phyloP scores from a whole-genome alignment of 2,113 vertebrate genomes.

The Porphyrio hochstetteri region DNA sequence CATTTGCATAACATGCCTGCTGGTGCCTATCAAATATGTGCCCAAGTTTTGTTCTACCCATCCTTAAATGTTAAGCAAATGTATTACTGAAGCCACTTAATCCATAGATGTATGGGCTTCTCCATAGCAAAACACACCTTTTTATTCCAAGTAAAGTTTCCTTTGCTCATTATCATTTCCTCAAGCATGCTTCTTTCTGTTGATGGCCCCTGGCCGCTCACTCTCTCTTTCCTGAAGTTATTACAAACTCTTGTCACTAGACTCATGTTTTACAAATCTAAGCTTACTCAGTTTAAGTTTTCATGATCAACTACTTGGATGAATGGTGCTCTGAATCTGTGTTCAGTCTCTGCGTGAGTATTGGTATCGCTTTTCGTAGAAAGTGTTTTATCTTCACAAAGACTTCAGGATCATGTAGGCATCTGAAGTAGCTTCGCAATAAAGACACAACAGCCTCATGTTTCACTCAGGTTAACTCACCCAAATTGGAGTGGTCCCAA shows the following conservation, averaged over 20 bases:
- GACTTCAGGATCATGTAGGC: not conserved
- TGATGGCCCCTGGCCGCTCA: not conserved
- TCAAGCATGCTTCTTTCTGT: not conserved
- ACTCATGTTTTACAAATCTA: not conserved
- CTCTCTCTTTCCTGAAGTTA: not conserved
- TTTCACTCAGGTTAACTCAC: not conserved
- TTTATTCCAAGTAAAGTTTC: not conserved
- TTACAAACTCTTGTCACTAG: not conserved
- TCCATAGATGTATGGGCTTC: not conserved
- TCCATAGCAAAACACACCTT: not conserved
- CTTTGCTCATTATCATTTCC: not conserved
- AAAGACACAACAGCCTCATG: not conserved
- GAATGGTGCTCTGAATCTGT: not conserved
- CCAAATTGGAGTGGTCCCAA: not conserved
- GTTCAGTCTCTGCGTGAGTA: not conserved
- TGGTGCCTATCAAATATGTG: not conserved
- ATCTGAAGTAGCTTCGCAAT: not conserved
- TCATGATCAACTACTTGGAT: not conserved
- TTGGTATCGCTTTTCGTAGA: not conserved
- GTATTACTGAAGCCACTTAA: not conserved
- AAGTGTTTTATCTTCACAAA: not conserved
- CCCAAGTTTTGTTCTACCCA: not conserved
- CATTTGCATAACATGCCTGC: not conserved
- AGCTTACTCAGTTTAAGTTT: not conserved
- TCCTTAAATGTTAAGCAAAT: not conserved